These are phyloP conservation scores for Artemia franciscana DNA, from an alignment of 1,140 invertebrate genomes.

Conservation along the genomic window DNA sequence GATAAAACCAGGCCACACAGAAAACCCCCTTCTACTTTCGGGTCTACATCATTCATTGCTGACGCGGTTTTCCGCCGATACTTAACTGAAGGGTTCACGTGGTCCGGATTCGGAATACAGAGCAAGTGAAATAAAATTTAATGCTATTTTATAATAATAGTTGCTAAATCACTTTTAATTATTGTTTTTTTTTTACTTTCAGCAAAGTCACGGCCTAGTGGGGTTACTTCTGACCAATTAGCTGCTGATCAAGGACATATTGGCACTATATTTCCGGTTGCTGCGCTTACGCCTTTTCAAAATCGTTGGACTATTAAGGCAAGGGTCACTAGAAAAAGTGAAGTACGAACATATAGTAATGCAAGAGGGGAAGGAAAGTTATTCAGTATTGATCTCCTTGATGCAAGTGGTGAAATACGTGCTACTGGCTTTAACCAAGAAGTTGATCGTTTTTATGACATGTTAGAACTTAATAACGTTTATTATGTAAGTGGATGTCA, in stretches of 20 bases:
- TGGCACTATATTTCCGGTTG: not conserved
- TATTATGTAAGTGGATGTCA: slow-evolving; percentile 61
- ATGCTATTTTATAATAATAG: too few species aligned
- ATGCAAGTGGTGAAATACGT: slow-evolving; percentile 81
- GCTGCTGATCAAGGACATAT: not conserved
- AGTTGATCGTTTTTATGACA: slow-evolving; percentile 71
- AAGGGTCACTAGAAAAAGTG: slow-evolving; percentile 57
- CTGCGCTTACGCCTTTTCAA: not conserved
- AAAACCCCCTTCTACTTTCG: too few species aligned
- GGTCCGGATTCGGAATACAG: too few species aligned
- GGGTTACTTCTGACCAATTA: not conserved
- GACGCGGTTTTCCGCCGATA: too few species aligned
- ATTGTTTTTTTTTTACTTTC: not conserved
- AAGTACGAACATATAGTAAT: slow-evolving; percentile 69
- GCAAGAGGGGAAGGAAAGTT: slow-evolving; percentile 74
- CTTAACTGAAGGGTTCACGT: too few species aligned
- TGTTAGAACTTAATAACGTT: slow-evolving; percentile 63
- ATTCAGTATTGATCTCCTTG: slow-evolving; percentile 74
- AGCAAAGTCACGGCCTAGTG: not conserved
- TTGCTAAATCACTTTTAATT: too few species aligned
- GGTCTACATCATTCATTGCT: too few species aligned
- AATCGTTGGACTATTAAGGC: slow-evolving; percentile 68
- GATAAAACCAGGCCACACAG: too few species aligned
- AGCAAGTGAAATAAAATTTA: too few species aligned
- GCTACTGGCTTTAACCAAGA: slow-evolving; percentile 79